Percentiles rank a stretch among this genome's conserved stretches.
phyloP scores from a whole-genome alignment of 2,888 invertebrate species.

The Theretra japonica region DNA sequence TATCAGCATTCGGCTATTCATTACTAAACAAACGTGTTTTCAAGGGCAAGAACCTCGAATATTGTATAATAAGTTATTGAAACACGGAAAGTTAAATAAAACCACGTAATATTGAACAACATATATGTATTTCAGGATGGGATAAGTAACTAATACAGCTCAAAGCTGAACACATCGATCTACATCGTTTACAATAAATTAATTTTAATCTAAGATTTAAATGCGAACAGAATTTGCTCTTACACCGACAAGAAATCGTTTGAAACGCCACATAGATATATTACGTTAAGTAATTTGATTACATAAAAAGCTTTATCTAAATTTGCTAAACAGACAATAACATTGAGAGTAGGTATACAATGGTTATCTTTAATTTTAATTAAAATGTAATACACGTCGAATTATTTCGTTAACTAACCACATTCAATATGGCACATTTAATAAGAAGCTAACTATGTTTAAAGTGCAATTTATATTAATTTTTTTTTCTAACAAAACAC shows the following conservation, averaged over 20 bases:
- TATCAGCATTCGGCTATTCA: neutral
- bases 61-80: neutral
- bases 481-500: constrained; percentile 26
- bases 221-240: constrained; percentile 38
- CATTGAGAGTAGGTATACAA: constrained; percentile 43
- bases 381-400: constrained; percentile 36
- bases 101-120: constrained; percentile 52
- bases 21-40: constrained; percentile 3
- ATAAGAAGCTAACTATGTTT: constrained; percentile 29
- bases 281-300: constrained; percentile 55
- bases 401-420: constrained; percentile 42
- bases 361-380: constrained; percentile 30
- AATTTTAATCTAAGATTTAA: constrained; percentile 42
- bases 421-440: constrained; percentile 58
- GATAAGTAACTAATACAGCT: constrained; percentile 61
- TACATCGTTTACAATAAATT: constrained; percentile 37
- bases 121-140: constrained; percentile 62
- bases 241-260: constrained; percentile 50
- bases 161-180: constrained; percentile 67
- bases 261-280: constrained; percentile 55
- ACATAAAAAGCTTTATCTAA: constrained; percentile 50
- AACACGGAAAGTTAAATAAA: constrained; percentile 12
- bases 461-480: constrained; percentile 16
- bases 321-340: constrained; percentile 43
- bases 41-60: neutral